Conservation (phyloP, 2,888 invertebrate species). For the Noctua pronuba region DNA sequence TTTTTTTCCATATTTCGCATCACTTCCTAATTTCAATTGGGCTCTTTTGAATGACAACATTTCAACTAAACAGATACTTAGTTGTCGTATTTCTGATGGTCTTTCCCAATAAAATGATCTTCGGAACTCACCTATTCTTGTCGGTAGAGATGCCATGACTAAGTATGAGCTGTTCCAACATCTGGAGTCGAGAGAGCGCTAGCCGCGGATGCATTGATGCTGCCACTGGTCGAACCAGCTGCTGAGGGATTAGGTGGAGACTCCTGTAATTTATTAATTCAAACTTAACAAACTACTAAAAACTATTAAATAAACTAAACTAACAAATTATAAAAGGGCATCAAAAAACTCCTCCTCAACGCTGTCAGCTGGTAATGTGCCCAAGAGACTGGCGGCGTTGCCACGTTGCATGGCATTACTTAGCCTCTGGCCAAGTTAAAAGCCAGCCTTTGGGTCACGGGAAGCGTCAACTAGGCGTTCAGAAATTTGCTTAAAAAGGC, state of each 20-base stretch:
- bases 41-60: not conserved
- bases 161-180: conserved; percentile 96
- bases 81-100: not conserved
- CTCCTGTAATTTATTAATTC: conserved; percentile 86
- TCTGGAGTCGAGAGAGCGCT: conserved; percentile 96
- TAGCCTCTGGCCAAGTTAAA: too few species aligned
- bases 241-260: conserved; percentile 95
- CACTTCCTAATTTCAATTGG: not conserved
- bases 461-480: too few species aligned
- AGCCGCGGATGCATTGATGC: conserved; percentile 96
- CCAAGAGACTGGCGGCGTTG: too few species aligned
- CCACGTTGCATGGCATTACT: too few species aligned
- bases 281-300: too few species aligned
- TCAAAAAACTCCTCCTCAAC: too few species aligned
- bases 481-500: too few species aligned
- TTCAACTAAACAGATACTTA: not conserved
- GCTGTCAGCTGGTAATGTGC: too few species aligned
- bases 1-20: not conserved
- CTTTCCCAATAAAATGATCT: not conserved
- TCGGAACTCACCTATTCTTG: conserved; percentile 92
- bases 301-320: too few species aligned
- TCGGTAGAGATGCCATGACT: conserved; percentile 96
- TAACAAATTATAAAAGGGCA: too few species aligned
- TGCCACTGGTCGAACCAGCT: conserved; percentile 95
- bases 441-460: too few species aligned